Evolutionary conservation across 2,888 invertebrate species (phyloP), one percentile per base, ranked within the genome.

Genomic region (Pyrrhia umbra): DNA sequence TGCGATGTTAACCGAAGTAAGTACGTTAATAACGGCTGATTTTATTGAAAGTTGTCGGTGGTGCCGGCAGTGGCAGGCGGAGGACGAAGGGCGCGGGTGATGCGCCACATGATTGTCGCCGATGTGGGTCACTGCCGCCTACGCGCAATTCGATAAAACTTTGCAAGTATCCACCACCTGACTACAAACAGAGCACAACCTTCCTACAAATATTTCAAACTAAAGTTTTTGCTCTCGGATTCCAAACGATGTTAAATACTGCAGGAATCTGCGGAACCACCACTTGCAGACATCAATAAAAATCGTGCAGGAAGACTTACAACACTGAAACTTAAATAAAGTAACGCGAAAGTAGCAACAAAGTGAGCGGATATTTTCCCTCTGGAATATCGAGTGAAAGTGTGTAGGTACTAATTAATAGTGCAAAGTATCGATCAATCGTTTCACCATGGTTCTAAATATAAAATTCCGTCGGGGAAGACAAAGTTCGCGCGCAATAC

Each of bases 401-500:
- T 93, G 86, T 82, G 63, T 74, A 70, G 70, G 76, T 75, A 84
- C 86, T 92, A 93, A 93, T 92, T 91, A 91, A 90, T 92, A 92
- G 93, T 93, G 94, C 92, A 92, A 93, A 93, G 91, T 93, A 94
- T 94, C 90, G 94, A 94, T 94, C 92, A 94, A 92, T 94, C 90
- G 92, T 92, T 94, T 92, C 91, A 92, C 92, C 93, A 92, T 93
- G 93, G 90, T 91, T 93, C 94, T 94, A 94, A 95, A 94, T 94
- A 94, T 95, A 94, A 95, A 95, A 94, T 94, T 92, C 90, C 90
- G 91, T 91, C 86, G 90, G 92, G 92, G 90, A 94, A 94, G 93
- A 93, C 94, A 92, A 94, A 94, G 93, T 95, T 95, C 92, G 94
- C 94, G 94, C 94, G 94, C 94, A 94, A 92, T 92, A 92, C 91